Evolutionary conservation across 2,797 vertebrate genomes (phyloP).

Genomic region (Echiichthys vipera): DNA sequence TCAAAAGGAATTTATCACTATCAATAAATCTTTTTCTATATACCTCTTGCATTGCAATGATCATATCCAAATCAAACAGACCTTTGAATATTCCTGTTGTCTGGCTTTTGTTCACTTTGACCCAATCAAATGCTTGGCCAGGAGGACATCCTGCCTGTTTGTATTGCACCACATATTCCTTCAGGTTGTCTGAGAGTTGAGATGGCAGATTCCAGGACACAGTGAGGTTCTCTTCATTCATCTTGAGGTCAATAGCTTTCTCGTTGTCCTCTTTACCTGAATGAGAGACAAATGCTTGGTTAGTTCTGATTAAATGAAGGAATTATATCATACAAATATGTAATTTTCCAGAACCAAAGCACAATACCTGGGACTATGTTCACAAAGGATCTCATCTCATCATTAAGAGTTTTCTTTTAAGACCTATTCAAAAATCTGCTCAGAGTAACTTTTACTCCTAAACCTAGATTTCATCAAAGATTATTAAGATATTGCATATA

Average conservation of each 20-base stretch:
- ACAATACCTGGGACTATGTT: no score
- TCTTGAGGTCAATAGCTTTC: conserved; percentile 28
- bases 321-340: background rate
- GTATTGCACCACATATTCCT: conserved; percentile 80
- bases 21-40: no score
- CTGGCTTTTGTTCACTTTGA: conserved; percentile 66
- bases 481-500: background rate
- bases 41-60: background rate
- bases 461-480: background rate
- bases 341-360: no score
- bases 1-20: no score
- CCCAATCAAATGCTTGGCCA: conserved; percentile 74
- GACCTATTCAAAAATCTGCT: background rate
- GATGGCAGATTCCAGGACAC: conserved; percentile 70
- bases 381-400: no score
- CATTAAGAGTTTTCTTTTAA: no score
- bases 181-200: conserved; percentile 19
- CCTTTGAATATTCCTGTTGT: conserved; percentile 66
- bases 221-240: conserved; percentile 55
- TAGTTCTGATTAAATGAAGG: background rate
- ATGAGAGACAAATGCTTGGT: conserved; percentile 24
- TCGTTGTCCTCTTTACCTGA: conserved; percentile 46
- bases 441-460: background rate
- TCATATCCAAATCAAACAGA: conserved; percentile 43
- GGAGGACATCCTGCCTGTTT: conserved; percentile 57